phyloP scores from a whole-genome alignment of 2,888 invertebrate genomes.

The Sarcophaga rosellei region DNA sequence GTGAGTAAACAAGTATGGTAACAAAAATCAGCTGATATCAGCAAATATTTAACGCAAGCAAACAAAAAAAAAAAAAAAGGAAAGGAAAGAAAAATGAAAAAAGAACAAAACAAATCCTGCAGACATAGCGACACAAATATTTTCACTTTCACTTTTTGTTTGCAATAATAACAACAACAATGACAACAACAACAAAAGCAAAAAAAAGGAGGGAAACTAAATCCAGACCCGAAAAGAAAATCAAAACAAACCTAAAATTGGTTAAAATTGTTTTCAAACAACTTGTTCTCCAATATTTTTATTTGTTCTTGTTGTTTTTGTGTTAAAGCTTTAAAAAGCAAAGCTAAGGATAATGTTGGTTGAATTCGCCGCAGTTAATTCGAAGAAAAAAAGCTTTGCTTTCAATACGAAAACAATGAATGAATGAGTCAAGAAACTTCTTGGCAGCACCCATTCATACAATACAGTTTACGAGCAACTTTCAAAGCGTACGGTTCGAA shows the following conservation, averaged over 20 bases:
- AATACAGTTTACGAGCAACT: conserved; percentile 64
- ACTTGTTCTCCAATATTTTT: too few species aligned
- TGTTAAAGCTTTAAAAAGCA: neutral
- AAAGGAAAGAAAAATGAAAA: too few species aligned
- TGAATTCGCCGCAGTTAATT: conserved; percentile 39
- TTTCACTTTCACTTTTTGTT: too few species aligned
- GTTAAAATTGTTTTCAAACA: too few species aligned
- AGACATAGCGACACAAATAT: too few species aligned
- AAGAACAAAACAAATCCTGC: too few species aligned
- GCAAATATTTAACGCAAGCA: conserved; percentile 59
- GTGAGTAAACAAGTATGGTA: neutral
- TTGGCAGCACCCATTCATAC: conserved; percentile 46
- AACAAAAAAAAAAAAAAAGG: neutral
- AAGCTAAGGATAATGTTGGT: conserved; percentile 36
- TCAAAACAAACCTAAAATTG: too few species aligned
- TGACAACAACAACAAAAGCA: too few species aligned
- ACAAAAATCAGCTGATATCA: conserved; percentile 54
- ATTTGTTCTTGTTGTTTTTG: too few species aligned
- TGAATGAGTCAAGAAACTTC: conserved; percentile 50
- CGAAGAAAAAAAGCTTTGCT: conserved; percentile 35
- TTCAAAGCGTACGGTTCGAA: conserved; percentile 58
- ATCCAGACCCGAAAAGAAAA: too few species aligned
- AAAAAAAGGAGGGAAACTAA: too few species aligned
- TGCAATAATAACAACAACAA: too few species aligned
- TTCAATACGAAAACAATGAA: conserved; percentile 41